Evolutionary conservation across 2,113 vertebrate genomes (phyloP).

Genomic region (Salvelinus fontinalis): DNA sequence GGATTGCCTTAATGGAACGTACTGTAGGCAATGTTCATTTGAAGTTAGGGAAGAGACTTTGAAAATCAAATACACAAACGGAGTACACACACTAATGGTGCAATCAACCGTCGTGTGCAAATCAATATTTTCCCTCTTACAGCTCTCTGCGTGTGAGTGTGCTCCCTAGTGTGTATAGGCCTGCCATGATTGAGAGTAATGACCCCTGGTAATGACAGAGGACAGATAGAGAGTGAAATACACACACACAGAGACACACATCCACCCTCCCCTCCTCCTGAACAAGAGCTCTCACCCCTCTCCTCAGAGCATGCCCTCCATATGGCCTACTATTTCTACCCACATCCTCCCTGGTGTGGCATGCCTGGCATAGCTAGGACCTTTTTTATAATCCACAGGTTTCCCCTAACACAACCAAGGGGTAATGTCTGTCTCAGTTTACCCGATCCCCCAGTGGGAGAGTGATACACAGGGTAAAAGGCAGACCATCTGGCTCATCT

Average conservation of each 20-base stretch:
- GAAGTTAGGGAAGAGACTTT: no score
- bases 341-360: no score
- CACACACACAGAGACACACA: not conserved
- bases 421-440: no score
- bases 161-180: not conserved
- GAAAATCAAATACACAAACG: no score
- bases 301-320: not conserved
- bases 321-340: not conserved
- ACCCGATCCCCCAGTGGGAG: no score
- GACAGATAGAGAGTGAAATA: not conserved
- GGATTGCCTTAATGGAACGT: no score
- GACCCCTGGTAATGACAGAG: not conserved
- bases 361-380: no score
- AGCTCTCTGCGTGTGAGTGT: not conserved
- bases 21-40: no score
- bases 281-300: not conserved
- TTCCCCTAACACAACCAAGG: no score
- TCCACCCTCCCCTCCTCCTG: not conserved
- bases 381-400: no score
- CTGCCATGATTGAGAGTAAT: conserved; percentile 8
- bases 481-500: not conserved
- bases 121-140: not conserved
- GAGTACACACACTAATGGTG: not conserved
- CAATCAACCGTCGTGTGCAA: not conserved
- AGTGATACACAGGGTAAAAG: no score